Conservation (phyloP, 2,797 vertebrate genomes). For the Nannoperca australis region DNA sequence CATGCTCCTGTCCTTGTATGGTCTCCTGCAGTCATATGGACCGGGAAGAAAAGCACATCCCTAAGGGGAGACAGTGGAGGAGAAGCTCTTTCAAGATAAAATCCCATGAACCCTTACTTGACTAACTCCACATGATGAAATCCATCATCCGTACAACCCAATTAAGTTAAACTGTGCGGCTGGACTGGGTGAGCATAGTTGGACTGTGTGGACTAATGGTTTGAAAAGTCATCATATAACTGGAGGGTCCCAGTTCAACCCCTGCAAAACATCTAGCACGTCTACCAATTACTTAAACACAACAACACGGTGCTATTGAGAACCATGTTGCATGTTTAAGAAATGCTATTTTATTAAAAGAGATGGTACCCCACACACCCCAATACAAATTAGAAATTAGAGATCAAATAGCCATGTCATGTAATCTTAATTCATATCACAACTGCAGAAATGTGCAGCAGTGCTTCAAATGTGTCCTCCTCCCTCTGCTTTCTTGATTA, state of each 20-base stretch:
- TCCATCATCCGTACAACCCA: neutral
- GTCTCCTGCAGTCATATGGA: conserved; percentile 16
- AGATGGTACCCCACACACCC: neutral
- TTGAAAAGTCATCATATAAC: neutral
- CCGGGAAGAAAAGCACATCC: conserved; percentile 15
- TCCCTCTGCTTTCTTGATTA: neutral
- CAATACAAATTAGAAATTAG: conserved; percentile 6
- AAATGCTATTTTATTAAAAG: neutral
- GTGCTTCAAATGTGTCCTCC: neutral
- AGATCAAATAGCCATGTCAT: conserved; percentile 23
- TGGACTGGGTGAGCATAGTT: neutral
- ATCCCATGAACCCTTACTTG: neutral
- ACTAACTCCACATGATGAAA: conserved; percentile 16
- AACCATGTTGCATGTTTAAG: neutral
- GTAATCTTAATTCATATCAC: conserved; percentile 42
- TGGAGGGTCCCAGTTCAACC: neutral
- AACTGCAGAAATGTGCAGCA: conserved; percentile 23
- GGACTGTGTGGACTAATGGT: neutral
- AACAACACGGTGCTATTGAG: neutral
- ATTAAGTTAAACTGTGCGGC: neutral
- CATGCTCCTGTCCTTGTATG: neutral
- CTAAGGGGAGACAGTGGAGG: neutral
- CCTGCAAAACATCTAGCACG: neutral
- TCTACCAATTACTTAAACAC: neutral
- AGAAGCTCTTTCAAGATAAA: conserved; percentile 16